Base-by-base conservation (phyloP, 2,888 invertebrate species). In the Mylabris sibirica region DNA sequence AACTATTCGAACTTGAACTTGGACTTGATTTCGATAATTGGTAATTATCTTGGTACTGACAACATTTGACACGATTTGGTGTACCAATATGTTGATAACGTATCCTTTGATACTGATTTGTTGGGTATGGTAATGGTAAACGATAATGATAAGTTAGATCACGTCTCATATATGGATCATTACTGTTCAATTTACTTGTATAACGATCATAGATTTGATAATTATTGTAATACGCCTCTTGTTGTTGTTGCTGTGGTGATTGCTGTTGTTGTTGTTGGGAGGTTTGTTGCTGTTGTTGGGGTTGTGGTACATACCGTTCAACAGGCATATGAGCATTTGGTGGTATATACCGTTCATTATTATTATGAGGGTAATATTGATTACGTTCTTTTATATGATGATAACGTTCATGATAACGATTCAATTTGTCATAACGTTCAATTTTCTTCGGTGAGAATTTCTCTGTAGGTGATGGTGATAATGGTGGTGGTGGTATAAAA, bases 241-340 rank as follows among this genome's bases (percentile, higher is more conserved):
- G 60, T 75, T 75, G 66, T 74, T 79, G 74, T 84, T 84, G 12
- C 80, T 75, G 64, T 81, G 80, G 74, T 82, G 82, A 20, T 76
- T 63, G 35, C 76, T 63, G 35, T 65, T 80, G 80, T 22, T 20
- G 20, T 49, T 49, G 49, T 49, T 49, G 49, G 11, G 20, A 20
- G 8, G 6, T 8, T 49, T 20, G 20, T 11, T 17, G 20, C 20
- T 87, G 87, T 74, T 88, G 88, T 65, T 87, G 88, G 17, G 87
- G 87, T 71, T 89, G 87, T 66, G 91, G 90, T 75, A 91, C 90
- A 82, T 92, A 92, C 77, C 92, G 88, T 85, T 92, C 91, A 74
- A 91, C 90, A 17, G 91, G 91, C 78, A 90, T 90, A 83, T 92
- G 92, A 17, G 90, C 91, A 71, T 90, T 89, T 6, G 91, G 90